These are phyloP conservation scores for Hemicordylus capensis DNA, from an alignment of 2,113 vertebrate genomes.

Conservation along the genomic window DNA sequence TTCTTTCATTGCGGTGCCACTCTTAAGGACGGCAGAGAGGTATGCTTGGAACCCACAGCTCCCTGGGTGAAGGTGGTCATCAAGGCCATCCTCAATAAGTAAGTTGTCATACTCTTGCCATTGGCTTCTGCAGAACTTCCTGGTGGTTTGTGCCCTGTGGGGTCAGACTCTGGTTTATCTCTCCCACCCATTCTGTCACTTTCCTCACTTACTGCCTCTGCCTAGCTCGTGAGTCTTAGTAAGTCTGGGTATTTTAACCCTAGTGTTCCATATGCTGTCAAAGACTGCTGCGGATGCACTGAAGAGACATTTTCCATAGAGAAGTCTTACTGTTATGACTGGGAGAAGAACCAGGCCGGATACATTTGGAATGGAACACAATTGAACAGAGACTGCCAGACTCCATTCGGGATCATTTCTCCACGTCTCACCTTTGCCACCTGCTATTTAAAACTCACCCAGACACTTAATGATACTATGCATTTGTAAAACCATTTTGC, in stretches of 20 bases:
- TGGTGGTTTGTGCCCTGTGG: neutral
- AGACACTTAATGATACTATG: neutral
- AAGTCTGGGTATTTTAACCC: neutral
- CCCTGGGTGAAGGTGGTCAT: conserved; percentile 74
- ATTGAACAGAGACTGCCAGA: neutral
- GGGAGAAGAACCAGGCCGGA: neutral
- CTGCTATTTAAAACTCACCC: neutral
- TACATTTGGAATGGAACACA: too few species aligned
- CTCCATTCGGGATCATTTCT: neutral
- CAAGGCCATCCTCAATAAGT: conserved; percentile 65
- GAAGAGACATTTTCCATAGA: neutral
- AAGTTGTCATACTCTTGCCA: conserved; percentile 13
- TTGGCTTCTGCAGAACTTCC: neutral
- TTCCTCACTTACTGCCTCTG: neutral
- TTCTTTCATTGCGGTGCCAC: conserved; percentile 73
- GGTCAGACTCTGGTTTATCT: too few species aligned
- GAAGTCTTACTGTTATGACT: neutral
- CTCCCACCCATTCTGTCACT: neutral
- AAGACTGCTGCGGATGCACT: neutral
- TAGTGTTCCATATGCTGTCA: neutral
- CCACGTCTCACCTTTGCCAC: neutral
- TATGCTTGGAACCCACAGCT: conserved; percentile 76
- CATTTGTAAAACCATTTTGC: neutral
- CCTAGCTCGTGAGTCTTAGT: neutral
- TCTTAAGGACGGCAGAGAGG: conserved; percentile 44